Evolutionary conservation across 1,140 invertebrate genomes (phyloP).

Genomic region (Halesus radiatus): DNA sequence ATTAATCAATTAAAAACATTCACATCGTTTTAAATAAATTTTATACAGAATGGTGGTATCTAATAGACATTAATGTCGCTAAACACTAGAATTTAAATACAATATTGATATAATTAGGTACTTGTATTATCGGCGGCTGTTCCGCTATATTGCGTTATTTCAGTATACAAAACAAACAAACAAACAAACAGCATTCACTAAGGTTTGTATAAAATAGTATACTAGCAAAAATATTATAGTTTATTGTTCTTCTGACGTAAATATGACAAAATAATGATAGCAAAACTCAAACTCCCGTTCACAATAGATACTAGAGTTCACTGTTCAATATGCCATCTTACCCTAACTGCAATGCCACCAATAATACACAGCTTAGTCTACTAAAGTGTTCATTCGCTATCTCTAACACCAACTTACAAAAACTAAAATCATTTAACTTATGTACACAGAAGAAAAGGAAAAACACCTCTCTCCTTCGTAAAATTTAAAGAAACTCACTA

Average conservation of each 20-base stretch:
- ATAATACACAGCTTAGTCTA: neutral
- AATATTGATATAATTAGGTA: slow-evolving; percentile 43
- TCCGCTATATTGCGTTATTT: slow-evolving; percentile 12
- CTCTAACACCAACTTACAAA: neutral
- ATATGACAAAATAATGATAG: slow-evolving; percentile 19
- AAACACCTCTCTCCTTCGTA: neutral
- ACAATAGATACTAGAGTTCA: neutral
- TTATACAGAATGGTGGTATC: slow-evolving; percentile 43
- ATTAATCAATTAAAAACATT: slow-evolving; percentile 46
- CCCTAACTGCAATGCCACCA: neutral
- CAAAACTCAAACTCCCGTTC: neutral
- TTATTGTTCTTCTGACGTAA: slow-evolving; percentile 33
- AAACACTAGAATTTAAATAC: slow-evolving; percentile 32
- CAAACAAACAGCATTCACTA: neutral
- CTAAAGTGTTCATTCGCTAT: slow-evolving; percentile 18
- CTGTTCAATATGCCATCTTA: slow-evolving; percentile 7
- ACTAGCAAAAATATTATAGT: slow-evolving; percentile 43
- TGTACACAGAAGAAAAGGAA: neutral
- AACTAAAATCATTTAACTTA: slow-evolving; percentile 9
- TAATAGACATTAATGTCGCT: slow-evolving; percentile 34
- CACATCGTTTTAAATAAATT: slow-evolving; percentile 38
- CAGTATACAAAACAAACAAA: neutral
- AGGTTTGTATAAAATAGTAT: slow-evolving; percentile 31
- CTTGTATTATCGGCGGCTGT: slow-evolving; percentile 12
- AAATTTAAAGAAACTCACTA: neutral